Percentiles rank a stretch among this genome's conserved stretches.
phyloP scores from a whole-genome alignment of 2,797 vertebrate genomes.

The Myripristis murdjan region DNA sequence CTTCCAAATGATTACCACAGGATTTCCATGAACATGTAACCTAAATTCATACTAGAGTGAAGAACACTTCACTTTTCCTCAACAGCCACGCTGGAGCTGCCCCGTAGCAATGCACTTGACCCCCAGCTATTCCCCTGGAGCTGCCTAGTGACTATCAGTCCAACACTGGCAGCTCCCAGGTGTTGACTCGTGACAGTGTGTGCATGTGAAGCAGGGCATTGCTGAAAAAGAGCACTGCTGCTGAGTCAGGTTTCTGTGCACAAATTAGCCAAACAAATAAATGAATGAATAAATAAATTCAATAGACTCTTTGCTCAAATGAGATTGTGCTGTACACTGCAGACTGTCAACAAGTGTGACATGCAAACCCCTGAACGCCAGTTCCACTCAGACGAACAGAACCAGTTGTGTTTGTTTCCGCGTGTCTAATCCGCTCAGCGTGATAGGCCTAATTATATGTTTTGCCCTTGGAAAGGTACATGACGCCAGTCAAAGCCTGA shows the following conservation, averaged over 20 bases:
- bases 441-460: constrained; percentile 64
- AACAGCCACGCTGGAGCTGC: too few relatives aligned
- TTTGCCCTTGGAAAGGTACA: constrained; percentile 43
- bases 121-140: too few relatives aligned
- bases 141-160: too few relatives aligned
- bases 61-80: too few relatives aligned
- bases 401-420: constrained; percentile 48
- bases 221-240: neutral
- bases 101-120: too few relatives aligned
- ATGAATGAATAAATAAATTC: too few relatives aligned
- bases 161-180: too few relatives aligned
- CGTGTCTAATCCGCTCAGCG: constrained; percentile 54
- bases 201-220: too few relatives aligned
- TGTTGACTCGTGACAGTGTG: too few relatives aligned
- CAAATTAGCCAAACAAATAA: constrained; percentile 9
- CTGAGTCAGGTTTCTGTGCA: neutral
- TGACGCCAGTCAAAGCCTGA: constrained; percentile 55
- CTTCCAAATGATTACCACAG: neutral
- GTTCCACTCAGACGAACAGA: constrained; percentile 39
- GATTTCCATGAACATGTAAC: too few relatives aligned
- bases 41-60: too few relatives aligned
- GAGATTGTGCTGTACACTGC: neutral
- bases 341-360: constrained; percentile 26
- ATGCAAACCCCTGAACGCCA: constrained; percentile 24
- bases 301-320: neutral